Evolutionary conservation across 2,113 vertebrate genomes (phyloP).

Genomic region (Eulemur rufifrons): DNA sequence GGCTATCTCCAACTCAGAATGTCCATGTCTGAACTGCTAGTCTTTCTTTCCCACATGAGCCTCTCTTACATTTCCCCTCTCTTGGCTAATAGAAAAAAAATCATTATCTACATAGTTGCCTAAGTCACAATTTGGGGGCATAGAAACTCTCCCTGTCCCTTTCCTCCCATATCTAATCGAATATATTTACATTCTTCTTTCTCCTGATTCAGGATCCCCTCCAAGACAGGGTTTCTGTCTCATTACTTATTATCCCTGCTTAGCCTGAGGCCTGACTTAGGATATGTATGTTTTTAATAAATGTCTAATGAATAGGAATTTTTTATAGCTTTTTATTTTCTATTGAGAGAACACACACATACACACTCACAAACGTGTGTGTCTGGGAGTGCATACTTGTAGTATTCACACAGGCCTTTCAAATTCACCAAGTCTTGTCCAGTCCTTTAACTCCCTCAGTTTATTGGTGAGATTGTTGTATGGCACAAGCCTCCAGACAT

Average conservation of each 20-base stretch:
- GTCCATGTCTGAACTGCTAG: neutral
- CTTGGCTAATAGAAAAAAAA: neutral
- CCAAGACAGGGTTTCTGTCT: constrained; percentile 16
- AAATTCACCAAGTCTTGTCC: neutral
- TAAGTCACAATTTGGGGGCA: neutral
- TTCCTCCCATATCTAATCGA: neutral
- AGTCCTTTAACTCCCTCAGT: neutral
- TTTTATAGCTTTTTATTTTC: constrained; percentile 46
- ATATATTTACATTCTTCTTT: constrained; percentile 11
- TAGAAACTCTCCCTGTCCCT: neutral
- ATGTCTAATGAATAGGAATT: constrained; percentile 40
- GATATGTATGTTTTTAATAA: constrained; percentile 39
- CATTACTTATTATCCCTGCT: constrained; percentile 40
- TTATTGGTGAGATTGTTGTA: neutral
- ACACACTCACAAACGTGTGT: neutral
- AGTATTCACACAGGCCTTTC: neutral
- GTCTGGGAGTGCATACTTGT: neutral
- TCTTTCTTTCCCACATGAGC: neutral
- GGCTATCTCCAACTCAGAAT: neutral
- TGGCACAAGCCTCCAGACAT: neutral
- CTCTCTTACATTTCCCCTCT: neutral
- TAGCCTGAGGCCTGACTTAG: constrained; percentile 19
- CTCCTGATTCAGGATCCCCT: constrained; percentile 1
- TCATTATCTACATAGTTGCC: neutral
- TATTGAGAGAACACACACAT: neutral